Conservation (phyloP, 2,888 invertebrate genomes). For the Epistrophe eligans region DNA sequence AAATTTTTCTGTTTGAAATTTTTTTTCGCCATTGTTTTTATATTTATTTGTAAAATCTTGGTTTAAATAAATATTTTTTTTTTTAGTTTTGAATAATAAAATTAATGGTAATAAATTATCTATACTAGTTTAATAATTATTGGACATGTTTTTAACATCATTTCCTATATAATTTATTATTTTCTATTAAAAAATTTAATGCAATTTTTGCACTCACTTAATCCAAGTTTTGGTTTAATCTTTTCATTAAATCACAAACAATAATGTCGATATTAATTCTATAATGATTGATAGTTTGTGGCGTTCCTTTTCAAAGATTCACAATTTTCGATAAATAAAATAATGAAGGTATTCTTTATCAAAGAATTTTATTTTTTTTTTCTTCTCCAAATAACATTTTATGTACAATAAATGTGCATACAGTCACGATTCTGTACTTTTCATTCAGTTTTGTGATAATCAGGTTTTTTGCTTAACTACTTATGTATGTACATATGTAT, state of each 20-base stretch:
- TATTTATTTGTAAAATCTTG: too few relatives aligned
- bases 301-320: constrained; percentile 10
- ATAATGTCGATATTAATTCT: background rate
- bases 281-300: background rate
- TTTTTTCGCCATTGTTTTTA: too few relatives aligned
- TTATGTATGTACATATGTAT: background rate
- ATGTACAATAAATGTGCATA: background rate
- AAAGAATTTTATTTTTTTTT: constrained; percentile 7
- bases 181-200: background rate
- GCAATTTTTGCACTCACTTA: constrained; percentile 8
- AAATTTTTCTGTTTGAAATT: too few relatives aligned
- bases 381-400: background rate
- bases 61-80: too few relatives aligned
- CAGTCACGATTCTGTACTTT: constrained; percentile 25
- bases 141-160: background rate
- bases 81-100: too few relatives aligned
- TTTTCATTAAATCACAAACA: constrained; percentile 12
- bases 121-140: background rate
- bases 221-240: constrained; percentile 7
- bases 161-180: background rate
- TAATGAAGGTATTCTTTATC: constrained; percentile 18
- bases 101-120: too few relatives aligned
- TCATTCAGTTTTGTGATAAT: constrained; percentile 1
- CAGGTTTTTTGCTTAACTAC: background rate
- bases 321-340: constrained; percentile 30